Percentiles rank a stretch among this genome's conserved stretches.
These are phyloP conservation scores for Calameuta filiformis DNA, from an alignment of 2,888 invertebrate genomes.

Conservation along the genomic window DNA sequence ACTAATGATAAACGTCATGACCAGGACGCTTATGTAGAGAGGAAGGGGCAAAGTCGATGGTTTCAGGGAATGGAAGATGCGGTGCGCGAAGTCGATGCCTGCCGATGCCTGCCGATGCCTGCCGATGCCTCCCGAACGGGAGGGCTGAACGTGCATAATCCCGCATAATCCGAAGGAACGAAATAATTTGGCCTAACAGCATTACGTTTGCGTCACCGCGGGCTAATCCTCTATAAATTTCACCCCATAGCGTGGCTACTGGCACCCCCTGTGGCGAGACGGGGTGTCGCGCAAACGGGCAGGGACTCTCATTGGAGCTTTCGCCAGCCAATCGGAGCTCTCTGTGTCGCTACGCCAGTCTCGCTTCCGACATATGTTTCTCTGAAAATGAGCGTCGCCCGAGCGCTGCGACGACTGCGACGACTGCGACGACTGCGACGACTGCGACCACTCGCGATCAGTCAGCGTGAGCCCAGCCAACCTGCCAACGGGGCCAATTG, in stretches of 20 bases:
- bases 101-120: too few species aligned
- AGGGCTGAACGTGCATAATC: constrained; percentile 13
- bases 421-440: too few species aligned
- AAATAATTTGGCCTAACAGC: constrained; percentile 37
- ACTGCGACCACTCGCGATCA: neutral
- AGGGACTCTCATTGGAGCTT: constrained; percentile 31
- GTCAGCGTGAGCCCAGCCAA: neutral
- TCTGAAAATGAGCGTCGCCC: neutral
- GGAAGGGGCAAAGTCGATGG: too few species aligned
- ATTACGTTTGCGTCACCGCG: constrained; percentile 42
- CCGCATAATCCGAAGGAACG: constrained; percentile 28
- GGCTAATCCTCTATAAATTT: constrained; percentile 29
- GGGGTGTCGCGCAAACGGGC: constrained; percentile 1
- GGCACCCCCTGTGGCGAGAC: constrained; percentile 20
- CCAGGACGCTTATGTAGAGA: too few species aligned
- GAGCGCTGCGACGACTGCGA: neutral
- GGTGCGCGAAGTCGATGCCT: too few species aligned
- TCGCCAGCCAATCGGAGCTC: constrained; percentile 32
- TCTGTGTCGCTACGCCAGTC: neutral
- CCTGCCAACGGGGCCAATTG: too few species aligned
- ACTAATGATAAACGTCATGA: too few species aligned
- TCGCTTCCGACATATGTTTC: neutral
- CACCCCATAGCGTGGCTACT: constrained; percentile 24
- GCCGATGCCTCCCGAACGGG: neutral
- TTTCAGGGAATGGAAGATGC: too few species aligned